These are phyloP conservation scores for Acronicta psi DNA, from an alignment of 2,888 invertebrate genomes.

Conservation along the genomic window DNA sequence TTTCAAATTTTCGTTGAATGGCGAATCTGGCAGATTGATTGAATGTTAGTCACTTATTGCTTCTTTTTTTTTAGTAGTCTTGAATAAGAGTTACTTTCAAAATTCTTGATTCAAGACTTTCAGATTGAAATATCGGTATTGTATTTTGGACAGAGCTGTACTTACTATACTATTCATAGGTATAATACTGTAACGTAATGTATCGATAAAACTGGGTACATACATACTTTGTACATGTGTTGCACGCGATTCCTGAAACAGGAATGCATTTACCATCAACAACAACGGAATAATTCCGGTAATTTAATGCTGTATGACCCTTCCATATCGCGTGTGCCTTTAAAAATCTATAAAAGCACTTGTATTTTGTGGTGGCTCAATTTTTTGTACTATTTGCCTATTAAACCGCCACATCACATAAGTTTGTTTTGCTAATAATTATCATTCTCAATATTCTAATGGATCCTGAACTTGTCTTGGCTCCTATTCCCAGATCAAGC, in stretches of 20 bases:
- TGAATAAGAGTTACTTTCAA: constrained; percentile 36
- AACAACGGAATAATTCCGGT: constrained; percentile 81
- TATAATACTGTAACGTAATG: constrained; percentile 2
- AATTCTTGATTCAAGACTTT: constrained; percentile 29
- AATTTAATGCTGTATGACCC: constrained; percentile 79
- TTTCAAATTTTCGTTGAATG: constrained; percentile 23
- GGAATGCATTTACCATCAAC: constrained; percentile 85
- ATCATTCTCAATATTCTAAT: no score
- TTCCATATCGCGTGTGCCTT: constrained; percentile 76
- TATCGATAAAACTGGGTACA: constrained; percentile 8
- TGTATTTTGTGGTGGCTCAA: constrained; percentile 22
- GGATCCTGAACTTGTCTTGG: no score
- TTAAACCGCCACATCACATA: constrained; percentile 15
- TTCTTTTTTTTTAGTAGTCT: constrained; percentile 30
- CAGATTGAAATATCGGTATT: constrained; percentile 17
- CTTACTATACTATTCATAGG: constrained; percentile 2
- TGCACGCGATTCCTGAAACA: constrained; percentile 80
- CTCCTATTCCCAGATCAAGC: no score
- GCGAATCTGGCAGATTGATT: constrained; percentile 12
- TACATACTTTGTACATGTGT: constrained; percentile 63
- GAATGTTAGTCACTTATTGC: constrained; percentile 20
- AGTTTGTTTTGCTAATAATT: constrained; percentile 21
- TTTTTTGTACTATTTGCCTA: constrained; percentile 23
- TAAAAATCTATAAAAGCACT: constrained; percentile 66
- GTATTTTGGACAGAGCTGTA: constrained; percentile 19